phyloP scores from a whole-genome alignment of 2,888 invertebrate species.

The Phymatocera aterrima region DNA sequence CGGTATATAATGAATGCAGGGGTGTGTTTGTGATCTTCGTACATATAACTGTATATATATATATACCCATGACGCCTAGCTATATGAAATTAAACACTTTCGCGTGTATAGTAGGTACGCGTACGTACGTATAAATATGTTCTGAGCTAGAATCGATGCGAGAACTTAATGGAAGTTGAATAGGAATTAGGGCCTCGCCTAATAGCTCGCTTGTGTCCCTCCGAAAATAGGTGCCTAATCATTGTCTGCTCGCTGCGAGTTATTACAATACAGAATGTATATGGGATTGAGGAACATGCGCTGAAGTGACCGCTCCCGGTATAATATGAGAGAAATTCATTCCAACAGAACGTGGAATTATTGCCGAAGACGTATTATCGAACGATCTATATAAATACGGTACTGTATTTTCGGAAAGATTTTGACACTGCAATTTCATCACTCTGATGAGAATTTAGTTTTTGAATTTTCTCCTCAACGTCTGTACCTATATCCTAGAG shows the following conservation, averaged over 20 bases:
- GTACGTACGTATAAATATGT: not conserved
- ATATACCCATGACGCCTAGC: too few species aligned
- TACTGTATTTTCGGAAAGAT: too few species aligned
- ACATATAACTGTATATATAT: too few species aligned
- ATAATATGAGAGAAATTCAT: not conserved
- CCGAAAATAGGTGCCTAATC: not conserved
- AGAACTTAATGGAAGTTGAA: slow-evolving; percentile 13
- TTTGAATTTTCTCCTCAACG: too few species aligned
- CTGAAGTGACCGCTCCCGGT: not conserved
- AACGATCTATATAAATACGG: too few species aligned
- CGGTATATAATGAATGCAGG: not conserved
- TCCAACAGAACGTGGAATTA: not conserved
- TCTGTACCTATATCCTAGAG: too few species aligned
- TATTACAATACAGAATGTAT: not conserved
- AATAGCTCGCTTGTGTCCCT: slow-evolving; percentile 23
- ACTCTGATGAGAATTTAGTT: too few species aligned
- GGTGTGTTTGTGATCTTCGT: too few species aligned
- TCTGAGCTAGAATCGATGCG: not conserved
- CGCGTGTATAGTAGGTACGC: not conserved
- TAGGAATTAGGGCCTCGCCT: slow-evolving; percentile 24
- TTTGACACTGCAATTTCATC: too few species aligned
- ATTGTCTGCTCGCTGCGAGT: not conserved
- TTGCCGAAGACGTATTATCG: not conserved
- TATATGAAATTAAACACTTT: too few species aligned
- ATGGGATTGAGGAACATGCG: not conserved